A percentile compares a stretch with the other conserved stretches of the same genome.
Evolutionary conservation across 2,113 vertebrate genomes (phyloP).

Genomic region (Scopus umbretta): DNA sequence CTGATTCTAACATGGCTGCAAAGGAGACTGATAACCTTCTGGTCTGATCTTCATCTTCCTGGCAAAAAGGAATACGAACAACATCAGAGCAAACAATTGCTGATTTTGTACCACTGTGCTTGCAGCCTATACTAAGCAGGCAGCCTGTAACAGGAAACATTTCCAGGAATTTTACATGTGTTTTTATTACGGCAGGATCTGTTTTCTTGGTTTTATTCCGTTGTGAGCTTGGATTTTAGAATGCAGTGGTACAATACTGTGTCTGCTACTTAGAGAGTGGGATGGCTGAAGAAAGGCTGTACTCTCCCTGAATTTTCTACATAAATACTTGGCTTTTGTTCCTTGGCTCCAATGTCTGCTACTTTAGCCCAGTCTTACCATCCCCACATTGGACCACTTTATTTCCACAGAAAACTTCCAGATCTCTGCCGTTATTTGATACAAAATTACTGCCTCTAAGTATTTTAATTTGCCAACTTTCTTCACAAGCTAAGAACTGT

Average conservation of each 20-base stretch:
- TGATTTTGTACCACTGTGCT: neutral
- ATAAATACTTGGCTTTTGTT: constrained; percentile 17
- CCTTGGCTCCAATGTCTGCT: neutral
- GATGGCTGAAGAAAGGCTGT: constrained; percentile 6
- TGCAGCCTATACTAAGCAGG: constrained; percentile 21
- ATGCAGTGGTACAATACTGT: neutral
- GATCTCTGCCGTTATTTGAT: neutral
- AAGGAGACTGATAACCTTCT: neutral
- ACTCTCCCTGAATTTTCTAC: neutral
- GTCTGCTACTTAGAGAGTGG: neutral
- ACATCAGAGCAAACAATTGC: neutral
- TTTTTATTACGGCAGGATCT: constrained; percentile 21
- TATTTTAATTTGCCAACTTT: neutral
- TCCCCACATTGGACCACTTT: neutral
- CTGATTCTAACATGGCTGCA: constrained; percentile 8
- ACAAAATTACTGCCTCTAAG: neutral
- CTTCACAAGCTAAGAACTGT: neutral
- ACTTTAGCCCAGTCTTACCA: neutral
- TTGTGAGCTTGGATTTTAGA: neutral
- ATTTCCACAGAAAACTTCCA: constrained; percentile 16
- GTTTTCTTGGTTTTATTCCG: neutral
- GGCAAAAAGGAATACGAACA: neutral
- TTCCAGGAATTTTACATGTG: constrained; percentile 56
- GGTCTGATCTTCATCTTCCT: constrained; percentile 16
- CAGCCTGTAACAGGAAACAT: constrained; percentile 21